A percentile compares a stretch with the other conserved stretches of the same genome.
Conservation (phyloP, 2,113 vertebrate genomes). For the Gopherus flavomarginatus region DNA sequence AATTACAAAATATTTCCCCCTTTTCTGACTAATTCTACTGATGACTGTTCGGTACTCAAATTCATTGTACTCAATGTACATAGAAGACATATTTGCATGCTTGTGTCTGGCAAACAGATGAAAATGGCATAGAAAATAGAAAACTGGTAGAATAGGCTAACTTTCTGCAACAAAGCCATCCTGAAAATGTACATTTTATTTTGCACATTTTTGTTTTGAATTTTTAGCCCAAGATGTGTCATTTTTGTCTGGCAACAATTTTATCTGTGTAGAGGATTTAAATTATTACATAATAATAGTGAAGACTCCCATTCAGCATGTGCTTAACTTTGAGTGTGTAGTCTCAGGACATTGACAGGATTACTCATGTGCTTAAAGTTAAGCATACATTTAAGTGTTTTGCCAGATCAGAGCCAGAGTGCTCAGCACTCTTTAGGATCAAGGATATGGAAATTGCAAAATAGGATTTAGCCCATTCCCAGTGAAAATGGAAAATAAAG, state of each 20-base stretch:
- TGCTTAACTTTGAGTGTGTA: neutral
- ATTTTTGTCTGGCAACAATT: neutral
- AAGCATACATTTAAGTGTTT: neutral
- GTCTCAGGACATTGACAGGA: neutral
- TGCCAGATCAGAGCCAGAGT: neutral
- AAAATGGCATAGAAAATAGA: neutral
- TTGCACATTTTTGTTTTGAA: neutral
- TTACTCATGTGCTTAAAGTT: neutral
- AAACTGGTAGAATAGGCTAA: neutral
- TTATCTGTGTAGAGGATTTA: neutral
- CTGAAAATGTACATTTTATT: neutral
- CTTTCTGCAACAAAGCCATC: neutral
- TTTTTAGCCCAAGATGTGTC: neutral
- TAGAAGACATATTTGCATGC: neutral
- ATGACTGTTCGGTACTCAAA: neutral
- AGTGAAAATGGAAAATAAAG: conserved; percentile 26
- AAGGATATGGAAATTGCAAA: neutral
- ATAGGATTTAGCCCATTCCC: neutral
- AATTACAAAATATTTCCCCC: neutral
- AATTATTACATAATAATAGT: neutral
- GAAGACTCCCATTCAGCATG: neutral
- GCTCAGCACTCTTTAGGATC: neutral
- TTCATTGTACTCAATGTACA: neutral
- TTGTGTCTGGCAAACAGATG: neutral
- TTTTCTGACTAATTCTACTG: neutral